Evolutionary conservation across 2,113 vertebrate genomes (phyloP).

Genomic region (Pogonocichla stellata): DNA sequence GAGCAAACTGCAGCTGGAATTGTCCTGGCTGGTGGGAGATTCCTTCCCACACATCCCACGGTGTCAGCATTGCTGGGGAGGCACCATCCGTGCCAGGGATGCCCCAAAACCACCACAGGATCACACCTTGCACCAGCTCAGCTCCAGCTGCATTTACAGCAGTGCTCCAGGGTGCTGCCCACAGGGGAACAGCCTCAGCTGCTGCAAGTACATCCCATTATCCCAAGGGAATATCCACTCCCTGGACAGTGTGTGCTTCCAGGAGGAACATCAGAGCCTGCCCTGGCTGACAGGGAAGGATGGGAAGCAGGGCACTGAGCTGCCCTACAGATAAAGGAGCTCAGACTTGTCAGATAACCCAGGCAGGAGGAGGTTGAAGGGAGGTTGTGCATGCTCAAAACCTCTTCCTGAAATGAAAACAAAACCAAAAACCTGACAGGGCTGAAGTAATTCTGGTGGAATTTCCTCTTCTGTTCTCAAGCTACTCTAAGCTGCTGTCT

Average conservation of each 20-base stretch:
- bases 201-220: background rate
- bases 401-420: slow-evolving; percentile 26
- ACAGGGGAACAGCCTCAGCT: background rate
- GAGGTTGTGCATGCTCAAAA: background rate
- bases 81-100: background rate
- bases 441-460: slow-evolving; percentile 38
- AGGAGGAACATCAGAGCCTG: background rate
- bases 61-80: fast-evolving
- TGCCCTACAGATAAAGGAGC: background rate
- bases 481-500: background rate
- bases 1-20: background rate
- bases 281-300: background rate
- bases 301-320: background rate
- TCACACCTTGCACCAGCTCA: background rate
- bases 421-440: background rate
- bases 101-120: background rate
- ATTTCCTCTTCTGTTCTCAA: slow-evolving; percentile 34
- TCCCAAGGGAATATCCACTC: background rate
- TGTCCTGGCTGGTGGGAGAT: background rate
- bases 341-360: background rate
- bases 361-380: background rate
- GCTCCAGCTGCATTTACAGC: fast-evolving
- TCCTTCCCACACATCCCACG: background rate
- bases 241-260: background rate
- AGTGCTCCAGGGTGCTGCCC: background rate